Conservation (phyloP, 1,140 invertebrate genomes). For the Orchesella cincta region DNA sequence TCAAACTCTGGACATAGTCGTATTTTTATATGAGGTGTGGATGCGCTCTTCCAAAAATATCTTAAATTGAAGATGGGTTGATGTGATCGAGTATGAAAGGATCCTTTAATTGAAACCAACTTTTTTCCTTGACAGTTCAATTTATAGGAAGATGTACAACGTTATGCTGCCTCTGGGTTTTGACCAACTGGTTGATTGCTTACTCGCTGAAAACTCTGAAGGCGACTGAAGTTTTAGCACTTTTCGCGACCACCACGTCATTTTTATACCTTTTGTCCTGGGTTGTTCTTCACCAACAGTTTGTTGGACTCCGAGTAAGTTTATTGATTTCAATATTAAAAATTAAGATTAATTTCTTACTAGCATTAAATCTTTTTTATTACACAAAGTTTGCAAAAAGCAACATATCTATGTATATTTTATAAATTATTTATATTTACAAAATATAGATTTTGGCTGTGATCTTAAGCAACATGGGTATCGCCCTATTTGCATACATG, state of each 20-base stretch:
- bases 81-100: too few species aligned
- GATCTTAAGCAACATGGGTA: conserved; percentile 90
- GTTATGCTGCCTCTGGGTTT: conserved; percentile 86
- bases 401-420: too few species aligned
- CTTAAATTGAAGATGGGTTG: too few species aligned
- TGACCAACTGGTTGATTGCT: conserved; percentile 87
- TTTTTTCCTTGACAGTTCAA: conserved; percentile 62
- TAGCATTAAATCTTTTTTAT: too few species aligned
- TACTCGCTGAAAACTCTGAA: conserved; percentile 73
- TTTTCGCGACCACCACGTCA: conserved; percentile 90
- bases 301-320: conserved; percentile 90
- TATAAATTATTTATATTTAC: conserved; percentile 5
- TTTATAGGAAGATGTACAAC: conserved; percentile 81
- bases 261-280: conserved; percentile 91
- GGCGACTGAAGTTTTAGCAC: conserved; percentile 85
- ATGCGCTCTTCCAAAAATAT: too few species aligned
- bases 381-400: too few species aligned
- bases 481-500: conserved; percentile 91
- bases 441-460: conserved; percentile 82
- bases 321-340: neutral
- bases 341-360: too few species aligned
- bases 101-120: too few species aligned
- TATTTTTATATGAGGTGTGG: too few species aligned
- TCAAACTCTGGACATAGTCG: too few species aligned
- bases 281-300: conserved; percentile 94